Evolutionary conservation across 2,888 invertebrate genomes (phyloP).

Genomic region (Epinotia bilunana): DNA sequence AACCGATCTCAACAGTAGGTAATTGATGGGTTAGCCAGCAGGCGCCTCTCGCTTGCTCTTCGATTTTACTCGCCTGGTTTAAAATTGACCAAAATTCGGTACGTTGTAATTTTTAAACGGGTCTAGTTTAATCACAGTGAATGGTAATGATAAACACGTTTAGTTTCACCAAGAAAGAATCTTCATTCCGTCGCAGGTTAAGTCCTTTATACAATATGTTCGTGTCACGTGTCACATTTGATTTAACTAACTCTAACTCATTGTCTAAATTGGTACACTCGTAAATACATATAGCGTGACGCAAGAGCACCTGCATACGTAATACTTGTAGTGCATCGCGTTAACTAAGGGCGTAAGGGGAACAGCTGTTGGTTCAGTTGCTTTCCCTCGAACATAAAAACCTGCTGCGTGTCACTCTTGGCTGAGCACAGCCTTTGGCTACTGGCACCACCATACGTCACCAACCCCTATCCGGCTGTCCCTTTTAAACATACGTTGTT

Average conservation of each 20-base stretch:
- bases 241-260: constrained; percentile 3
- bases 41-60: neutral
- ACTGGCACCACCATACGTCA: constrained; percentile 64
- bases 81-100: neutral
- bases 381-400: constrained; percentile 56
- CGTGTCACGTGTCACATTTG: neutral
- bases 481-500: constrained; percentile 57
- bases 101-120: neutral
- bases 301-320: constrained; percentile 26
- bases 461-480: constrained; percentile 69
- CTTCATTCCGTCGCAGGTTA: neutral
- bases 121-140: neutral
- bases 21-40: no score
- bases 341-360: constrained; percentile 44
- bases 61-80: no score
- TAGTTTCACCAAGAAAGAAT: neutral
- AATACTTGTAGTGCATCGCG: constrained; percentile 22
- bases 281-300: constrained; percentile 10
- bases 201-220: neutral
- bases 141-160: no score
- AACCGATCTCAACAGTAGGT: no score
- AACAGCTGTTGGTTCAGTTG: constrained; percentile 76
- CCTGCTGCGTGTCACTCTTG: constrained; percentile 73
- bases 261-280: neutral
- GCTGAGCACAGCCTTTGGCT: constrained; percentile 72